Evolutionary conservation across 2,888 invertebrate species (phyloP).

Genomic region (Tetragonisca angustula): DNA sequence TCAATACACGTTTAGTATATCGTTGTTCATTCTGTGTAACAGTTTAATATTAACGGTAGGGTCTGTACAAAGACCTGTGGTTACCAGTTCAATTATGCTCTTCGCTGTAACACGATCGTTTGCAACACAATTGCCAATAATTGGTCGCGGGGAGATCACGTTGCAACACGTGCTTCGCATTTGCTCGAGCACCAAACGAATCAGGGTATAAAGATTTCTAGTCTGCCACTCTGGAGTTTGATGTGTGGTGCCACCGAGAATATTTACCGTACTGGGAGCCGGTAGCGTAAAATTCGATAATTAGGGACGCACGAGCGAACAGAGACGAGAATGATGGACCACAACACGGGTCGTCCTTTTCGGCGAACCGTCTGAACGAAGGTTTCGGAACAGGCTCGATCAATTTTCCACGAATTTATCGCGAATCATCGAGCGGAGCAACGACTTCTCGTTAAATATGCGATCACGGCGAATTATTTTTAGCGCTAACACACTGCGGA

Average conservation of each 20-base stretch:
- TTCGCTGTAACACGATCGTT: no score
- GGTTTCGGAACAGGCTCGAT: neutral
- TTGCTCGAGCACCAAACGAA: constrained; percentile 34
- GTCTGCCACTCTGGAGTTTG: neutral
- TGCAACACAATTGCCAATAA: no score
- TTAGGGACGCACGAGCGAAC: constrained; percentile 56
- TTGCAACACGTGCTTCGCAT: constrained; percentile 4
- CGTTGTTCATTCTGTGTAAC: no score
- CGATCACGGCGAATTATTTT: neutral
- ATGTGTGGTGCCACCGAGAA: constrained; percentile 29
- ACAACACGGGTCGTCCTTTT: constrained; percentile 1
- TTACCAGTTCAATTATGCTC: no score
- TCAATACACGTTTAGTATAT: no score
- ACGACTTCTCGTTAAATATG: neutral
- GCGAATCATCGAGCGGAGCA: neutral
- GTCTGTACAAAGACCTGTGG: no score
- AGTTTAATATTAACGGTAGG: no score
- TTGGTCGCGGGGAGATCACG: neutral
- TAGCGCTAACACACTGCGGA: neutral
- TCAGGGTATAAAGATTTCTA: constrained; percentile 46
- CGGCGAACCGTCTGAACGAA: neutral
- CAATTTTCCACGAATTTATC: neutral
- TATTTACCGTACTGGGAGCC: constrained; percentile 54
- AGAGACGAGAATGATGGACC: constrained; percentile 33
- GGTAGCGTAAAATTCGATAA: constrained; percentile 69